phyloP scores from a whole-genome alignment of 1,140 invertebrate genomes.

The Tetramorium alpestre region DNA sequence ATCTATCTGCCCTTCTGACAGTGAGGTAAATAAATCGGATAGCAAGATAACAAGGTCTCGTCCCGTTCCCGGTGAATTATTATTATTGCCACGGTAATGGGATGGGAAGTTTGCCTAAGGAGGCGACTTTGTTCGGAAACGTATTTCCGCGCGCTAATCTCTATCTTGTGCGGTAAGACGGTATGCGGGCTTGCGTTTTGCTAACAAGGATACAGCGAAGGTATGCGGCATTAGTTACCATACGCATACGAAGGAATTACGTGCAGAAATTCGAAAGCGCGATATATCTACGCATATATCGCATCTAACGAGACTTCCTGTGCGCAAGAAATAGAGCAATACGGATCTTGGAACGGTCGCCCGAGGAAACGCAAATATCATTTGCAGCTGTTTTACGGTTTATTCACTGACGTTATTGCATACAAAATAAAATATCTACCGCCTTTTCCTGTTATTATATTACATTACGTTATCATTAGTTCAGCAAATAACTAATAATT shows the following conservation, averaged over 20 bases:
- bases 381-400: neutral
- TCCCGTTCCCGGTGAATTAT: conserved; percentile 28
- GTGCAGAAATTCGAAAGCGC: conserved; percentile 40
- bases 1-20: neutral
- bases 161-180: conserved; percentile 14
- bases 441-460: neutral
- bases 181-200: conserved; percentile 39
- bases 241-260: conserved; percentile 4
- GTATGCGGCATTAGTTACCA: conserved; percentile 20
- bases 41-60: conserved; percentile 16
- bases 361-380: conserved; percentile 19
- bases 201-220: conserved; percentile 32
- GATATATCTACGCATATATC: neutral
- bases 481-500: neutral
- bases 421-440: neutral
- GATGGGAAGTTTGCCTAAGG: conserved; percentile 46
- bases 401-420: neutral
- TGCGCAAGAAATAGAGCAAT: conserved; percentile 9
- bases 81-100: conserved; percentile 50
- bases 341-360: neutral
- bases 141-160: conserved; percentile 48
- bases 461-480: neutral
- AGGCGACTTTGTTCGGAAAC: conserved; percentile 39
- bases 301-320: conserved; percentile 32
- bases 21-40: conserved; percentile 15